Evolutionary conservation across 2,888 invertebrate species (phyloP).

Genomic region (Frankliniella intonsa): DNA sequence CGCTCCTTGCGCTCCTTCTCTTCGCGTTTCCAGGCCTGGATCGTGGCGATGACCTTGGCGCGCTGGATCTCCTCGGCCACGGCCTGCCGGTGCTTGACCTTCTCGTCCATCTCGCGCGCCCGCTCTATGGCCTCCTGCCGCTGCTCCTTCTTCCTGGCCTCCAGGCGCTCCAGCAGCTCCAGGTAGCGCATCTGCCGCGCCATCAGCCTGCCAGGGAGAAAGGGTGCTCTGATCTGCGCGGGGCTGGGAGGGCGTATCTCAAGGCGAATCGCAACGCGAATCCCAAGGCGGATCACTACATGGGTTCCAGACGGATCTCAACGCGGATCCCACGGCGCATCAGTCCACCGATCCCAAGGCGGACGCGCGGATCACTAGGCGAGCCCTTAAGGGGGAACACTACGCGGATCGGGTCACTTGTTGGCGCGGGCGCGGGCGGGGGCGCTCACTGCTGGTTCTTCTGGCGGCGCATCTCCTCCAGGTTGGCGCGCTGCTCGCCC

Average conservation of each 20-base stretch:
- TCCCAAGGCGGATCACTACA: too few relatives aligned
- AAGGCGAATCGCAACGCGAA: too few relatives aligned
- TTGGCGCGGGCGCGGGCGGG: not conserved
- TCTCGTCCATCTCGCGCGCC: not conserved
- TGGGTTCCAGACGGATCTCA: too few relatives aligned
- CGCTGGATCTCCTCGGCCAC: slow-evolving; percentile 4
- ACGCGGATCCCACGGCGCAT: too few relatives aligned
- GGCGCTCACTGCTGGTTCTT: not conserved
- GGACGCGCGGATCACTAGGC: too few relatives aligned
- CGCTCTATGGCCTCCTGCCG: not conserved
- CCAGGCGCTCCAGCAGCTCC: slow-evolving; percentile 1
- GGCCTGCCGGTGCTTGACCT: slow-evolving; percentile 13
- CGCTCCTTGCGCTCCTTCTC: slow-evolving; percentile 1
- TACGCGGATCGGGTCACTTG: too few relatives aligned
- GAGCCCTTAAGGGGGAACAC: too few relatives aligned
- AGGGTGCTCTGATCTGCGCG: too few relatives aligned
- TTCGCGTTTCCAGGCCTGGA: slow-evolving; percentile 5
- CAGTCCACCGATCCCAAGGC: too few relatives aligned
- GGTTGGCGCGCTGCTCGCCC: not conserved
- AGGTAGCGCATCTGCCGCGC: slow-evolving; percentile 11
- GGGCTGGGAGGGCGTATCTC: too few relatives aligned
- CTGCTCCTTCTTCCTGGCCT: not conserved
- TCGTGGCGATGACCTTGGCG: slow-evolving; percentile 1
- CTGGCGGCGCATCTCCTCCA: not conserved
- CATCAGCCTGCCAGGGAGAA: not conserved